Conservation (phyloP, 2,888 invertebrate genomes). For the Callyntrura sp. region DNA sequence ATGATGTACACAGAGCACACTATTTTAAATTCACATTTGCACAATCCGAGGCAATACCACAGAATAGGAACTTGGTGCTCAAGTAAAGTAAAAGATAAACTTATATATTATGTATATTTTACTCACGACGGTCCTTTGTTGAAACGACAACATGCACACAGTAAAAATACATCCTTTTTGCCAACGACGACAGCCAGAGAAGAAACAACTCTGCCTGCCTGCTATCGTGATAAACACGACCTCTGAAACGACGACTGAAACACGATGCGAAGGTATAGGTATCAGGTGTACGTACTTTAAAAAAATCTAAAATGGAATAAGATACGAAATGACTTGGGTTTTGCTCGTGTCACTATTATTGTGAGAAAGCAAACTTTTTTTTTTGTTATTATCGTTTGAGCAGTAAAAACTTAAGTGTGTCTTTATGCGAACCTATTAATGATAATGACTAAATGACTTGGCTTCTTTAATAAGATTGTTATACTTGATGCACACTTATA, state of each 20-base stretch:
- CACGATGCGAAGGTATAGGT: background rate
- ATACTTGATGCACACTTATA: background rate
- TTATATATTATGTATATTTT: no score
- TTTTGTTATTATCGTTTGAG: constrained; percentile 19
- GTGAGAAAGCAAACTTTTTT: constrained; percentile 25
- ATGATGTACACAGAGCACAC: no score
- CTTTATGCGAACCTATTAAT: constrained; percentile 53
- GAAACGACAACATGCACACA: background rate
- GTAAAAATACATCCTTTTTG: background rate
- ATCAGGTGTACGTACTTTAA: no score
- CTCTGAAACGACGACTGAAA: background rate
- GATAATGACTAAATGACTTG: constrained; percentile 60
- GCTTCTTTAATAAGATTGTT: constrained; percentile 11
- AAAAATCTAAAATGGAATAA: constrained; percentile 32
- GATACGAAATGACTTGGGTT: background rate
- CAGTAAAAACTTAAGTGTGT: constrained; percentile 49
- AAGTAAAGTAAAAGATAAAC: no score
- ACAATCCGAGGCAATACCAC: no score
- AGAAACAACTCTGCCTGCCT: background rate
- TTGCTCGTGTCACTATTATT: background rate
- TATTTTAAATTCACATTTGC: no score
- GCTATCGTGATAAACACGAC: background rate
- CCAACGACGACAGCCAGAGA: background rate
- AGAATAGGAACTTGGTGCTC: no score
- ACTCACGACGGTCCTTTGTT: background rate